Conservation (phyloP, 2,888 invertebrate genomes). For the Helobdella robusta region DNA sequence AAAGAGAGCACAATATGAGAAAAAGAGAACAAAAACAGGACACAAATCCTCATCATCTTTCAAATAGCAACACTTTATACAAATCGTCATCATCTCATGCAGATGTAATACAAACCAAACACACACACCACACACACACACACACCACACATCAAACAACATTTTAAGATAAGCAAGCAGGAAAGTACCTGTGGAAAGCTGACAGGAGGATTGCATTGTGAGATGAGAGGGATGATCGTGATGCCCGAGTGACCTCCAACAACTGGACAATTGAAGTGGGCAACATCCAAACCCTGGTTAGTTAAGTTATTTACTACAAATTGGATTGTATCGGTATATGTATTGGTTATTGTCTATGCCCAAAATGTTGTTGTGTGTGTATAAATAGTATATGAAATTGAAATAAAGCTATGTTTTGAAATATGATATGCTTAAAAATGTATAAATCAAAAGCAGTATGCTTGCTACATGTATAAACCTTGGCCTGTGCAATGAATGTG, state of each 20-base stretch:
- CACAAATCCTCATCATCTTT: neutral
- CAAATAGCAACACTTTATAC: neutral
- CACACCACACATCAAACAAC: neutral
- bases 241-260: constrained; percentile 97
- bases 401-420: too few relatives aligned
- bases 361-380: too few relatives aligned
- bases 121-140: neutral
- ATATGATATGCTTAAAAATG: too few relatives aligned
- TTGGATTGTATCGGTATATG: neutral
- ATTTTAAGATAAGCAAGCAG: too few relatives aligned
- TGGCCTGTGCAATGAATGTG: constrained; percentile 82
- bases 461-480: too few relatives aligned
- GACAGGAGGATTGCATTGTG: constrained; percentile 76
- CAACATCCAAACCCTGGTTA: constrained; percentile 61
- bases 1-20: neutral
- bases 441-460: too few relatives aligned
- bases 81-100: neutral
- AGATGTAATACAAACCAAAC: neutral
- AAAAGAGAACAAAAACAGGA: neutral
- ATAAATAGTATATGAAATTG: too few relatives aligned
- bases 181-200: constrained; percentile 59
- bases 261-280: constrained; percentile 74
- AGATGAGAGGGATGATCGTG: constrained; percentile 91
- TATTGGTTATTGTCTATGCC: too few relatives aligned
- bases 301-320: neutral